Percentiles rank a stretch among this genome's conserved stretches.
These are phyloP conservation scores for Phengaris alcon DNA, from an alignment of 2,888 invertebrate genomes.

Conservation along the genomic window DNA sequence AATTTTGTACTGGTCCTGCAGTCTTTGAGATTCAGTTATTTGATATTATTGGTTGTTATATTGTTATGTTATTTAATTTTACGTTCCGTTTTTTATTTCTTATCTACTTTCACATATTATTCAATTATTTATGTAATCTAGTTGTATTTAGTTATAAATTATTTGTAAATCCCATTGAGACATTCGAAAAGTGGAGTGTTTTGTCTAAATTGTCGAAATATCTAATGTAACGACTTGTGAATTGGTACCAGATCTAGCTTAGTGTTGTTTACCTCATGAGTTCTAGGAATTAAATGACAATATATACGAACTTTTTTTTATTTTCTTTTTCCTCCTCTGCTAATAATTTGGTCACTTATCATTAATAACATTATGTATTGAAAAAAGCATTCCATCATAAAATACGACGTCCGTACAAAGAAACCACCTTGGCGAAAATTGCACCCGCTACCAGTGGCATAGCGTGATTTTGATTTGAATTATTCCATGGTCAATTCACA, in stretches of 20 bases:
- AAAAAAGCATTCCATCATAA: too few species aligned
- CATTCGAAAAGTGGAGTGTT: constrained; percentile 64
- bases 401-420: too few species aligned
- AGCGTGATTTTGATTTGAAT: too few species aligned
- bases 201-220: constrained; percentile 31
- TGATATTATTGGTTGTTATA: constrained; percentile 64
- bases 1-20: constrained; percentile 5
- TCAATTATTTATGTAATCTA: constrained; percentile 70
- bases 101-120: constrained; percentile 49
- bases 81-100: constrained; percentile 60
- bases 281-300: constrained; percentile 76
- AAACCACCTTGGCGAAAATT: too few species aligned
- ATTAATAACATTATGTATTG: too few species aligned
- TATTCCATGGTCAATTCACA: too few species aligned
- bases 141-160: constrained; percentile 68
- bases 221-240: constrained; percentile 47
- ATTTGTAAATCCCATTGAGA: constrained; percentile 51
- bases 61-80: constrained; percentile 77
- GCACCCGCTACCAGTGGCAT: too few species aligned
- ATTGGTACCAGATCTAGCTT: constrained; percentile 71
- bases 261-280: constrained; percentile 79
- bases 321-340: constrained; percentile 36
- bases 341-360: too few species aligned
- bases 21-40: constrained; percentile 22
- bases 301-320: constrained; percentile 57